These are phyloP conservation scores for Pachyramphus minor DNA, from an alignment of 2,113 vertebrate genomes.

Conservation along the genomic window DNA sequence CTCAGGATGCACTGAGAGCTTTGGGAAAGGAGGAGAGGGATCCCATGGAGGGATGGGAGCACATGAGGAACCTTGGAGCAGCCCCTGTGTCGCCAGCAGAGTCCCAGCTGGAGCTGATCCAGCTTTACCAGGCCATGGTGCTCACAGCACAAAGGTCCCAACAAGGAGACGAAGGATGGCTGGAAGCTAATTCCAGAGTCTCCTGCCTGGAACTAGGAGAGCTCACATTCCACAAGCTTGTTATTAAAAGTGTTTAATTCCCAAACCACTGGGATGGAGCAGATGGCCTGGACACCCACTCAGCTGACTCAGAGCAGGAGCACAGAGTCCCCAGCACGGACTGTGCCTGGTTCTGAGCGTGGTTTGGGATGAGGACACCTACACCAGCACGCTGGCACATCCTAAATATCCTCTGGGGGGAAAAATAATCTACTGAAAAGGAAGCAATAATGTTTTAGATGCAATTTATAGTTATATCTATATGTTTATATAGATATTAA, in stretches of 20 bases:
- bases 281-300: not conserved
- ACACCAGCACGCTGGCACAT: not conserved
- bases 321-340: not conserved
- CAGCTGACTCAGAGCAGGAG: not conserved
- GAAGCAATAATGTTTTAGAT: too few relatives aligned
- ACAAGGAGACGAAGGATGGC: fast-evolving
- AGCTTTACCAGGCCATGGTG: fast-evolving
- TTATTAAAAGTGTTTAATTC: not conserved
- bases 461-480: not conserved
- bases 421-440: not conserved
- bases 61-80: fast-evolving
- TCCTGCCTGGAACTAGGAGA: not conserved
- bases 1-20: not conserved
- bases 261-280: not conserved
- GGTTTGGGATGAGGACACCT: not conserved
- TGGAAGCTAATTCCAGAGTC: not conserved
- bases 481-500: not conserved
- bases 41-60: not conserved
- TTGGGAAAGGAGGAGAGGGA: not conserved
- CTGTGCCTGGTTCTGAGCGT: not conserved
- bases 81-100: fast-evolving
- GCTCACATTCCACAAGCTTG: not conserved
- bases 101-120: not conserved
- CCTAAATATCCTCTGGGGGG: not conserved
- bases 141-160: not conserved